Evolutionary conservation across 2,888 invertebrate species (phyloP), one percentile per base, ranked within the genome.

Genomic region (Nomada goodeniana): DNA sequence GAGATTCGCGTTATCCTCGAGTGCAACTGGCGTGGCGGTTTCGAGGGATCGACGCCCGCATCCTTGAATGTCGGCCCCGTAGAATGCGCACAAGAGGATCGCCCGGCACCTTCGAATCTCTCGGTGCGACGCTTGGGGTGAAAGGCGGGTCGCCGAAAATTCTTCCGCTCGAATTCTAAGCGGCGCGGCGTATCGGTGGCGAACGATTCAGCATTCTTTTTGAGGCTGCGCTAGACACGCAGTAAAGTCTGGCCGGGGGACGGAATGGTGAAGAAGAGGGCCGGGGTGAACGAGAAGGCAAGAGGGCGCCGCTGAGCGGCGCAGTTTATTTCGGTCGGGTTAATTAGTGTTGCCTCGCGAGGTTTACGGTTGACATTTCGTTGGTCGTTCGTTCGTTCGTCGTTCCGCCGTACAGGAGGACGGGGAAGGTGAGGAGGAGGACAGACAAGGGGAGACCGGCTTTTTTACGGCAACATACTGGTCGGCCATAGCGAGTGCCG

Each of bases 331-430:
- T 93, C 91, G 91, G 93, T 93, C 92, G 92, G 92, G 93, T 93
- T 93, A 93, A 93, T 93, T 93, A 93, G 93, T 92, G 93, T 92
- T 92, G 93, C 91, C 92, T 93, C 92, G 93, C 92, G 93, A 93
- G 93, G 93, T 93, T 93, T 93, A 93, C 93, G 92, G 93, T 93
- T 93, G 93, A 93, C 93, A 93, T 93, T 93, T 93, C 92, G 93
- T 92, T 91, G 93, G 91, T 92, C 86, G 75, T 84, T 85, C 89
- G 86, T 64, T 76, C 83, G 83, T 88, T 87, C 86, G 88, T 86
- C 87, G 88, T 89, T 87, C 80, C 76, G 83, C 50, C 82, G 84
- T 84, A 80, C 74, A 80, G 71, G 82, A 61, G 80, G 71, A 80
- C 64, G 86, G 76, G 77, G 79, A 77, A 69, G 80, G 76, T 67